phyloP scores from a whole-genome alignment of 1,140 invertebrate species.

The Aphelenchoides avenae region DNA sequence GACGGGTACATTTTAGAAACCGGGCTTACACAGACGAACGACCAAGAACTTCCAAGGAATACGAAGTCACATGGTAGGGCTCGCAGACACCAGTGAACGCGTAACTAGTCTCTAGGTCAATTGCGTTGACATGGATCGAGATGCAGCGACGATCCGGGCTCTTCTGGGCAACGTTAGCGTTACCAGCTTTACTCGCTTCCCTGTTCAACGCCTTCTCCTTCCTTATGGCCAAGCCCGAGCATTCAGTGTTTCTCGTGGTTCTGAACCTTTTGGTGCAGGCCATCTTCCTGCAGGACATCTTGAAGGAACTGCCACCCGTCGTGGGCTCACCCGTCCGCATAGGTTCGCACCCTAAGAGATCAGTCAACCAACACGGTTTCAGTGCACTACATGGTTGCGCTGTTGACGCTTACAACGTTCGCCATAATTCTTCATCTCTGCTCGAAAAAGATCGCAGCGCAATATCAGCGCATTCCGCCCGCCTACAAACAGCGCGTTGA shows the following conservation, averaged over 20 bases:
- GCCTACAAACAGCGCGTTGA: no score
- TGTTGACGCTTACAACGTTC: slow-evolving; percentile 19
- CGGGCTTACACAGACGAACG: no score
- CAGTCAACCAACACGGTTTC: neutral
- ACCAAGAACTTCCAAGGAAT: no score
- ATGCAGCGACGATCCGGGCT: slow-evolving; percentile 23
- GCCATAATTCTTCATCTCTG: slow-evolving; percentile 24
- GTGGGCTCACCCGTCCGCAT: slow-evolving; percentile 26
- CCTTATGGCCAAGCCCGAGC: slow-evolving; percentile 25
- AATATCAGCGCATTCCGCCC: no score
- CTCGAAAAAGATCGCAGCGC: slow-evolving; percentile 7
- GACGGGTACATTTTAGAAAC: no score
- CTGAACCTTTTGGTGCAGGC: slow-evolving; percentile 40
- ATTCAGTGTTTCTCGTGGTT: slow-evolving; percentile 30
- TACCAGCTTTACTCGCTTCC: slow-evolving; percentile 29
- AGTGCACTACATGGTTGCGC: slow-evolving; percentile 8
- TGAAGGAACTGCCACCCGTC: slow-evolving; percentile 30
- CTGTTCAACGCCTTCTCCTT: slow-evolving; percentile 41
- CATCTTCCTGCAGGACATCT: slow-evolving; percentile 34
- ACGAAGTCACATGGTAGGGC: no score
- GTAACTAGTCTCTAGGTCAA: slow-evolving; percentile 7
- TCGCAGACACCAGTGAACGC: no score
- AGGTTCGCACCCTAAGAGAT: slow-evolving; percentile 18
- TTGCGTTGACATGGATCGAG: slow-evolving; percentile 16
- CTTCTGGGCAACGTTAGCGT: slow-evolving; percentile 25